These are phyloP conservation scores for Apodemus sylvaticus DNA, from an alignment of 2,113 vertebrate genomes.

Conservation along the genomic window DNA sequence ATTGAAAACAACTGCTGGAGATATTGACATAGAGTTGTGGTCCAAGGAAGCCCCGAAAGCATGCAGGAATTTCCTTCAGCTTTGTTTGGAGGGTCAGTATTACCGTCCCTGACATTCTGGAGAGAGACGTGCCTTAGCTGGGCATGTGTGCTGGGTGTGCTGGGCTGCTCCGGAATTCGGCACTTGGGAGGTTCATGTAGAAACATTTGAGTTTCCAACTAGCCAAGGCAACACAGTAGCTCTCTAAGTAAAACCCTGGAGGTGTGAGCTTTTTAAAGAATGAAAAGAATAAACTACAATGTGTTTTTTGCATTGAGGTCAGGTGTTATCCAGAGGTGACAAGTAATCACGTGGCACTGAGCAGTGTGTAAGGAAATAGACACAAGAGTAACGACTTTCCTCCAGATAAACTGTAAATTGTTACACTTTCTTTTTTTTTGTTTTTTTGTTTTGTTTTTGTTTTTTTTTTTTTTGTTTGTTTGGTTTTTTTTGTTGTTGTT, in stretches of 20 bases:
- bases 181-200: not conserved
- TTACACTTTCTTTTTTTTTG: not conserved
- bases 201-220: not conserved
- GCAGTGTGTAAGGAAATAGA: not conserved
- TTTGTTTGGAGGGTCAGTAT: conserved; percentile 96
- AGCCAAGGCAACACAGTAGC: not conserved
- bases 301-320: not conserved
- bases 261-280: not conserved
- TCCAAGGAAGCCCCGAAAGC: conserved; percentile 98
- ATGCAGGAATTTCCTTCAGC: conserved; percentile 96
- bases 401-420: not conserved
- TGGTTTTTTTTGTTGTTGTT: too few relatives aligned
- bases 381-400: not conserved
- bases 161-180: not conserved
- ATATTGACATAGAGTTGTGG: conserved; percentile 98
- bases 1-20: conserved; percentile 96
- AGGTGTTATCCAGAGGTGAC: not conserved
- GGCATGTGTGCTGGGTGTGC: not conserved
- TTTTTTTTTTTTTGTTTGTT: too few relatives aligned
- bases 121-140: not conserved
- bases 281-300: not conserved
- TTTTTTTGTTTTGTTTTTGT: too few relatives aligned
- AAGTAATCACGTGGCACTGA: not conserved
- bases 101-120: not conserved
- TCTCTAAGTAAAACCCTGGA: not conserved